phyloP scores from a whole-genome alignment of 2,113 vertebrate species.

The Tragelaphus imberbis region DNA sequence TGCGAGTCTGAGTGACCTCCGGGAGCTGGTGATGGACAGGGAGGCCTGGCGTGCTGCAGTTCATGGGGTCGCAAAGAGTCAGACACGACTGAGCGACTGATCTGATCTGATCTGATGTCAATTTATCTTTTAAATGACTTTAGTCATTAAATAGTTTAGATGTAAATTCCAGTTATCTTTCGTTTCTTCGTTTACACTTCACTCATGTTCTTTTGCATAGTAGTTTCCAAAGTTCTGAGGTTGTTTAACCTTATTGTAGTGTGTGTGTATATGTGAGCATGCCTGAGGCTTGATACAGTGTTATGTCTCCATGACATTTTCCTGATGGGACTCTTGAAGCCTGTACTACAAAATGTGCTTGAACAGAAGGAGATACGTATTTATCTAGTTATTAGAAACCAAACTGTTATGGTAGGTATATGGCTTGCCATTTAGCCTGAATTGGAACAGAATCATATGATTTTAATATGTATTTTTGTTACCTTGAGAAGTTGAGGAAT shows the following conservation, averaged over 20 bases:
- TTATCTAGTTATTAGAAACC: not conserved
- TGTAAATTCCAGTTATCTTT: slow-evolving; percentile 13
- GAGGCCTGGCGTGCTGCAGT: too few species aligned
- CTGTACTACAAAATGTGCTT: not conserved
- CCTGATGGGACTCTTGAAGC: not conserved
- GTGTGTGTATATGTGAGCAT: not conserved
- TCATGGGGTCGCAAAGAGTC: too few species aligned
- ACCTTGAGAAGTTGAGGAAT: not conserved
- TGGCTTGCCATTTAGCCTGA: not conserved
- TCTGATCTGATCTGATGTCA: too few species aligned
- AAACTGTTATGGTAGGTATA: not conserved
- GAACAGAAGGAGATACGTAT: not conserved
- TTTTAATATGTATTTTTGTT: slow-evolving; percentile 18
- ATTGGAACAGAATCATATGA: not conserved
- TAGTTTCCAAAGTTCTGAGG: slow-evolving; percentile 40
- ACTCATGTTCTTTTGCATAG: not conserved
- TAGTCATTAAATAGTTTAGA: slow-evolving; percentile 5
- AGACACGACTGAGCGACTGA: too few species aligned
- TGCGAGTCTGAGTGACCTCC: too few species aligned
- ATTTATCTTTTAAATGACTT: slow-evolving; percentile 26
- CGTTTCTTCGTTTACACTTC: not conserved
- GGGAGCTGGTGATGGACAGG: too few species aligned
- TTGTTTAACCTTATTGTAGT: not conserved
- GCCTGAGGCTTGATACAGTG: not conserved
- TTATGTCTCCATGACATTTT: not conserved